Evolutionary conservation across 2,797 vertebrate genomes (phyloP), one percentile per base, ranked within the genome.

Genomic region (Dallia pectoralis): DNA sequence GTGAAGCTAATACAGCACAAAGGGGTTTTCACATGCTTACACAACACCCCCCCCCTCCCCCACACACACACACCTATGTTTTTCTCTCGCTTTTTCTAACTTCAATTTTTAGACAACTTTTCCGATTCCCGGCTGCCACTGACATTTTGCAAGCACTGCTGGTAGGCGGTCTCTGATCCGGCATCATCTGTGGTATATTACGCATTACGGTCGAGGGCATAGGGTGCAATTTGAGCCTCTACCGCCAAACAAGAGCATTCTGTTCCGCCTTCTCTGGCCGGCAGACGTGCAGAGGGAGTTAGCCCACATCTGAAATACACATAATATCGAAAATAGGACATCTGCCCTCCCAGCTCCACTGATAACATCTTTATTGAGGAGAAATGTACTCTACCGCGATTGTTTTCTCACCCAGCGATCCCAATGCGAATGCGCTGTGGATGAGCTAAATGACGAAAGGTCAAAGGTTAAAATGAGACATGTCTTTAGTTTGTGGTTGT

Each of bases 401-500:
- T 44, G 33, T 36, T 7, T 36, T 36, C 40, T 44, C 40, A 44
- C 7, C 8, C 12, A 44, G 40, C 51, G n/a, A 56, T 56, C 7
- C 51, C 51, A 3, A n/a, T 56, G 22, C 4, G 19, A 19, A 56
- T 9, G 4, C 51, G 7, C 51, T n/a, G 51, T 19, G 51, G 51
- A 7, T 56, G 8, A 44, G 51, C 40, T 44, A 2, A 44, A 44
- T 44, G 40, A 44, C 40, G 7, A 44, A 44, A 44, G 7, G 8
- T 44, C 40, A 44, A 44, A 8, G 40, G 12, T 2, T 8, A 44
- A 44, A 36, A 36, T 36, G 33, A 36, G 40, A 16, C 12, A 6
- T 29, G 16, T 82, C 76, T 81, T 82, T 81, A 82, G 75, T 76
- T 74, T 86, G 88, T 86, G 89, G 87, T 90, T 84, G 85, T 88